Percentiles rank a stretch among this genome's conserved stretches.
Evolutionary conservation across 2,797 vertebrate genomes (phyloP).

Genomic region (Glossophaga mutica): DNA sequence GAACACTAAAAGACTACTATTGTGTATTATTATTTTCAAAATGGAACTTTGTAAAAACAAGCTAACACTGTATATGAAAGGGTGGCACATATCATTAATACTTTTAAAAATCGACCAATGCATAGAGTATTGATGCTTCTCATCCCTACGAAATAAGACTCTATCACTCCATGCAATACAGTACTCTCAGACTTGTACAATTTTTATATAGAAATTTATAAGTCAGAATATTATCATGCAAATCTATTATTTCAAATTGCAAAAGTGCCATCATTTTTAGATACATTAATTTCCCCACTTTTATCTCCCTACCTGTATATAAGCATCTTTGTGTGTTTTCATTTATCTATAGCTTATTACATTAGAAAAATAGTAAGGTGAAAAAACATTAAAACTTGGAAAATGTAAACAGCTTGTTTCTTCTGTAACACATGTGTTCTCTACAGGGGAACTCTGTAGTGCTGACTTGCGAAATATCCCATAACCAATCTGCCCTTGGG

Average conservation of each 20-base stretch:
- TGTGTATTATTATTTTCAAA: not conserved
- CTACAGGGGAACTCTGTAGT: slow-evolving; percentile 43
- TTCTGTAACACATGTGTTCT: slow-evolving; percentile 52
- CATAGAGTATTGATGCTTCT: not conserved
- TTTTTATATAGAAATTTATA: not conserved
- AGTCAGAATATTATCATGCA: not conserved
- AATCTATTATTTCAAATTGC: not conserved
- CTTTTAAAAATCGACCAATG: not conserved
- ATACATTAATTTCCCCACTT: not conserved
- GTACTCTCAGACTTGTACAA: not conserved
- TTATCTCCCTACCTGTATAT: not conserved
- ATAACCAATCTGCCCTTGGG: slow-evolving; percentile 37
- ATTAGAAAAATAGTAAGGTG: not conserved
- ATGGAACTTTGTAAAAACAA: not conserved
- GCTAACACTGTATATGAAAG: not conserved
- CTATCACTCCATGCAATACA: not conserved
- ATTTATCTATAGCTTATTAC: not conserved
- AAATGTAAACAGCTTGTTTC: slow-evolving; percentile 55
- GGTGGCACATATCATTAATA: not conserved
- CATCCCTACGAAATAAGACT: not conserved
- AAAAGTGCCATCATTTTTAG: not conserved
- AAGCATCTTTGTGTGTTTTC: not conserved
- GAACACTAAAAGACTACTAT: not conserved
- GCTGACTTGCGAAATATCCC: slow-evolving; percentile 48
- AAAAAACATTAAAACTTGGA: slow-evolving; percentile 3